Evolutionary conservation across 2,888 invertebrate genomes (phyloP).

Genomic region (Trachelus tabidus): DNA sequence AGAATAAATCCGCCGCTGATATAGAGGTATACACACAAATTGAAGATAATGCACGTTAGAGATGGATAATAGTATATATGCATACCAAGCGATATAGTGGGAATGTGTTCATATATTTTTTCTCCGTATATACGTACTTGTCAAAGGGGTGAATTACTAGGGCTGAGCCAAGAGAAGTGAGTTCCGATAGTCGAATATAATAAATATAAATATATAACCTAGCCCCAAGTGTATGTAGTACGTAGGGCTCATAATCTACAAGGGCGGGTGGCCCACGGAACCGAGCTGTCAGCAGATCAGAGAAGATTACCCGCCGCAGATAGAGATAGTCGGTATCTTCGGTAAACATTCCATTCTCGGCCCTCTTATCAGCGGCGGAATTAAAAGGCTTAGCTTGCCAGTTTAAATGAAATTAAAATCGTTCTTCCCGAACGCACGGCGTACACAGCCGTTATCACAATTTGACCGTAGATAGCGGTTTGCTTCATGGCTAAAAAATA

Average conservation of each 20-base stretch:
- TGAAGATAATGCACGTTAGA: constrained; percentile 12
- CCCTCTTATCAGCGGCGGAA: constrained; percentile 36
- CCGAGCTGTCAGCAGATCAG: constrained; percentile 26
- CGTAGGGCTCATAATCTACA: constrained; percentile 15
- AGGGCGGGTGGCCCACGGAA: constrained; percentile 22
- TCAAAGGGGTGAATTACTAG: not conserved
- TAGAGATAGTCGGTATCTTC: constrained; percentile 38
- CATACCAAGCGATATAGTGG: not conserved
- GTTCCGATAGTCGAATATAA: not conserved
- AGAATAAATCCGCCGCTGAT: constrained; percentile 20
- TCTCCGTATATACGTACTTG: not conserved
- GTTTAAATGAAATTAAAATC: constrained; percentile 29
- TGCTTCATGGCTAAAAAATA: not conserved
- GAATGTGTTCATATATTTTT: not conserved
- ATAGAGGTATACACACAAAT: constrained; percentile 21
- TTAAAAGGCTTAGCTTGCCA: constrained; percentile 33
- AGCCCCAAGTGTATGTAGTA: not conserved
- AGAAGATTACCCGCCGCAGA: constrained; percentile 27
- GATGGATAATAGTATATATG: not conserved
- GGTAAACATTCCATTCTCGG: constrained; percentile 35
- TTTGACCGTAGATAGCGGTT: constrained; percentile 1
- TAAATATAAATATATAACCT: not conserved
- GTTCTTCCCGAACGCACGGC: constrained; percentile 23
- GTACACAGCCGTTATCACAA: constrained; percentile 28
- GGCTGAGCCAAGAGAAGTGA: not conserved